phyloP scores from a whole-genome alignment of 2,113 vertebrate genomes.

The Chloropsis hardwickii region DNA sequence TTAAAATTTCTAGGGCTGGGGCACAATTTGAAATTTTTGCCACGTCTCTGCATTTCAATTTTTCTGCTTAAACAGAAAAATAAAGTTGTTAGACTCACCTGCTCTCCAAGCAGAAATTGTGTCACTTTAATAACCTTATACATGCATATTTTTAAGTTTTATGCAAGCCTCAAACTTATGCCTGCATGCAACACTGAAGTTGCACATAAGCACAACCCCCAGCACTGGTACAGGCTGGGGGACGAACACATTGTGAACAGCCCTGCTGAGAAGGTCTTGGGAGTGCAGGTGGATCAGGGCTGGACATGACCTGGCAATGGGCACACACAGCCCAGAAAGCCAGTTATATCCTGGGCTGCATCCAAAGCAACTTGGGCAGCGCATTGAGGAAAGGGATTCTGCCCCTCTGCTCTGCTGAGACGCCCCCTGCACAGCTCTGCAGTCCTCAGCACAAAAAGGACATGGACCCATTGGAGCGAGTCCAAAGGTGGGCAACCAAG shows the following conservation, averaged over 20 bases:
- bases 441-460: background rate
- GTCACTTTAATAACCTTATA: background rate
- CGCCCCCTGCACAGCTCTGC: background rate
- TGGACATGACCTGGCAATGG: rapidly evolving
- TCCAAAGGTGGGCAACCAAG: background rate
- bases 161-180: too few species aligned
- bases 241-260: background rate
- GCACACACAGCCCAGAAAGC: background rate
- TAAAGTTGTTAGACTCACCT: background rate
- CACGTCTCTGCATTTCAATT: background rate
- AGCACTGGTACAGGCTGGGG: background rate
- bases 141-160: background rate
- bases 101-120: background rate
- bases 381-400: background rate
- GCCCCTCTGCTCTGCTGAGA: background rate
- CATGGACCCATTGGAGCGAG: background rate
- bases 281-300: too few species aligned
- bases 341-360: background rate
- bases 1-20: background rate
- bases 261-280: background rate
- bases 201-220: rapidly evolving
- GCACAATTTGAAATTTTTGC: background rate
- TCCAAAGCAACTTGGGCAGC: background rate
- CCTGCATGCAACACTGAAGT: rapidly evolving
- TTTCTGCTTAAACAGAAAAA: background rate